Evolutionary conservation across 2,888 invertebrate genomes (phyloP).

Genomic region (Amblyjoppa fuscipennis): DNA sequence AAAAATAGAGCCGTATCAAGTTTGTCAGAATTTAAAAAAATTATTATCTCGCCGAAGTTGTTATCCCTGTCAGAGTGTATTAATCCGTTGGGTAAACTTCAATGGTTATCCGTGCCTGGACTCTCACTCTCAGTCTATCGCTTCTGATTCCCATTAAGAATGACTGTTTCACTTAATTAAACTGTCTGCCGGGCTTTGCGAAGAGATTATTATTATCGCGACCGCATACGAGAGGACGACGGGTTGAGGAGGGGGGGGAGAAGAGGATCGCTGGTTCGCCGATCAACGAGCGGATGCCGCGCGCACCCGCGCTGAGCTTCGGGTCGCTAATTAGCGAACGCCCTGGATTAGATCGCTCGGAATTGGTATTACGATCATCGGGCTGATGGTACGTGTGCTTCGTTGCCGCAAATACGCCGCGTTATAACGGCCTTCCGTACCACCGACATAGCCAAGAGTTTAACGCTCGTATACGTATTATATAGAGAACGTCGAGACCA

Average conservation of each 20-base stretch:
- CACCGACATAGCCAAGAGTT: constrained; percentile 30
- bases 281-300: constrained; percentile 43
- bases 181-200: constrained; percentile 65
- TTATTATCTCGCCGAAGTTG: constrained; percentile 35
- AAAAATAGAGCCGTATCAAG: constrained; percentile 36
- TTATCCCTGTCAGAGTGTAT: constrained; percentile 43
- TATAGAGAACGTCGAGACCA: constrained; percentile 25
- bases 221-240: constrained; percentile 34
- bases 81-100: constrained; percentile 63
- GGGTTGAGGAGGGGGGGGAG: constrained; percentile 9
- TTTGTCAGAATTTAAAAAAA: constrained; percentile 42
- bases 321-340: constrained; percentile 69
- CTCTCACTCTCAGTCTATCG: constrained; percentile 40
- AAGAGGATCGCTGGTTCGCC: constrained; percentile 31
- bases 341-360: constrained; percentile 69
- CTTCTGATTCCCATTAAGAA: constrained; percentile 71
- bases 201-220: constrained; percentile 68
- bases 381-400: constrained; percentile 54
- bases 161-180: constrained; percentile 74
- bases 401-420: constrained; percentile 39
- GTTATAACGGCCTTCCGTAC: constrained; percentile 59
- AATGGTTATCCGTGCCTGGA: constrained; percentile 49
- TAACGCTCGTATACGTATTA: constrained; percentile 40
- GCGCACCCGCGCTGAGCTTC: constrained; percentile 58
- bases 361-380: constrained; percentile 67